These are phyloP conservation scores for Caenorhabditis macrosperma DNA, from an alignment of 2,888 invertebrate genomes.

Conservation along the genomic window DNA sequence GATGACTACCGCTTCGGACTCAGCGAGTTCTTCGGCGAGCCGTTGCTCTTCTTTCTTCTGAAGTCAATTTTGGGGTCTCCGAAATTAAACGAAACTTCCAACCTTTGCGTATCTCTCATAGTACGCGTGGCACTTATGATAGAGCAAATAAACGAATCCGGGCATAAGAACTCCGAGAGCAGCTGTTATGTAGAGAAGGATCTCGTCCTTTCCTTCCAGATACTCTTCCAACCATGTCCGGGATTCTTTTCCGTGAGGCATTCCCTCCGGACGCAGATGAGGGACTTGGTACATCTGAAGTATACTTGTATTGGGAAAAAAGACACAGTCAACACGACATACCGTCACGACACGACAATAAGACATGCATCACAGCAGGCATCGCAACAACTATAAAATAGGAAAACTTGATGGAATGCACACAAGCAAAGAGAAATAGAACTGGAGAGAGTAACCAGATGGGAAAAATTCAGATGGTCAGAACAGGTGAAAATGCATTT, in stretches of 20 bases:
- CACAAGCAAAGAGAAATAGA: neutral
- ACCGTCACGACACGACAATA: constrained; percentile 44
- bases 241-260: constrained; percentile 18
- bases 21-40: constrained; percentile 66
- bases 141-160: constrained; percentile 74
- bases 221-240: constrained; percentile 63
- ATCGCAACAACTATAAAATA: constrained; percentile 14
- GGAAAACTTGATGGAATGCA: neutral
- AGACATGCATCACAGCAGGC: constrained; percentile 40
- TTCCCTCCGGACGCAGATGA: constrained; percentile 53
- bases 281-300: constrained; percentile 56
- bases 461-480: neutral
- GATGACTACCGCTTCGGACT: constrained; percentile 62
- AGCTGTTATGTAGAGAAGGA: constrained; percentile 76
- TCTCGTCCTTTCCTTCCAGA: constrained; percentile 70
- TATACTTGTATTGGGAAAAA: neutral
- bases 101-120: constrained; percentile 72
- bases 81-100: too few relatives aligned
- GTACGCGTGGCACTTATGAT: constrained; percentile 68
- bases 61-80: too few relatives aligned
- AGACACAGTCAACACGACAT: neutral
- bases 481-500: neutral
- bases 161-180: constrained; percentile 76
- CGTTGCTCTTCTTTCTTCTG: constrained; percentile 68
- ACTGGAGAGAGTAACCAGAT: constrained; percentile 4